A percentile compares a stretch with the other conserved stretches of the same genome.
phyloP scores from a whole-genome alignment of 2,797 vertebrate genomes.

The Novumbra hubbsi region DNA sequence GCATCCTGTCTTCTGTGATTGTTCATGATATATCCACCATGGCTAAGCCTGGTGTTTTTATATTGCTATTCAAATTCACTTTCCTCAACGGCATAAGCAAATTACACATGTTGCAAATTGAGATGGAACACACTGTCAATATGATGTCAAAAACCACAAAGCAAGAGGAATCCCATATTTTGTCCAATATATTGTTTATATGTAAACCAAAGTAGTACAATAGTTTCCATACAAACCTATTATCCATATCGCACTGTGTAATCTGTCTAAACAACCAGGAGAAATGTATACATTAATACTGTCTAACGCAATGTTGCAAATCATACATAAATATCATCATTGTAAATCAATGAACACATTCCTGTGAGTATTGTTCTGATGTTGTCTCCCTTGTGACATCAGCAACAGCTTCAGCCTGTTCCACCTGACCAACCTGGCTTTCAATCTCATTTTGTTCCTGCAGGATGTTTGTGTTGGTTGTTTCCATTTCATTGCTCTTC shows the following conservation, averaged over 20 bases:
- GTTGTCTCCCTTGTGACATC: background rate
- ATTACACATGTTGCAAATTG: background rate
- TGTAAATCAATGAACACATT: background rate
- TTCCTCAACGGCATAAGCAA: conserved; percentile 8
- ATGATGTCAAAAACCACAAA: too few species aligned
- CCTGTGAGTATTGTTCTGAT: background rate
- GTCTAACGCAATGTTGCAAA: background rate
- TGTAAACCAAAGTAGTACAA: background rate
- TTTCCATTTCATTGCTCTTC: conserved; percentile 33
- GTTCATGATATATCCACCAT: background rate
- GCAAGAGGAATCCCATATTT: background rate
- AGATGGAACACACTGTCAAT: background rate
- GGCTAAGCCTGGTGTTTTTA: background rate
- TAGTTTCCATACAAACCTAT: background rate
- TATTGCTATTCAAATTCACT: background rate
- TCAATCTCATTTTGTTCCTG: background rate
- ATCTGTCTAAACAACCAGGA: background rate
- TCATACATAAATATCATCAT: background rate
- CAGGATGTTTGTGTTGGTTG: background rate
- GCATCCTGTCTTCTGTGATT: background rate
- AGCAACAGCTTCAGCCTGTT: background rate
- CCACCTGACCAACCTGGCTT: background rate
- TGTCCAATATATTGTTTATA: background rate
- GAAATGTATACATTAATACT: background rate
- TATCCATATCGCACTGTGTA: background rate